A percentile compares a stretch with the other conserved stretches of the same genome.
These are phyloP conservation scores for Parauchenoglanis ngamensis DNA, from an alignment of 2,797 vertebrate genomes.

Conservation along the genomic window DNA sequence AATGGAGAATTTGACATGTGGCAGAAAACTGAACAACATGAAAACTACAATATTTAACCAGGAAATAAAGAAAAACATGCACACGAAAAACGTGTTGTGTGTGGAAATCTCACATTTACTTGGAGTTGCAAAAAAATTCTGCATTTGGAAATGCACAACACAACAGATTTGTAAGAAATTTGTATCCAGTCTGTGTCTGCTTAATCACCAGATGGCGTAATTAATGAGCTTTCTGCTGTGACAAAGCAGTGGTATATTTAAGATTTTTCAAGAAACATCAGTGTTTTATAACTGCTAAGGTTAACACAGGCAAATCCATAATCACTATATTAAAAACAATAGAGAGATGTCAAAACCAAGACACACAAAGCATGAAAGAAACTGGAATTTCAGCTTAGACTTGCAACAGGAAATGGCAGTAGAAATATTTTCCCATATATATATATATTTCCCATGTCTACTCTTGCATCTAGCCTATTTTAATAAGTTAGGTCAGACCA, in stretches of 20 bases:
- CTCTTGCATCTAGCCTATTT: background rate
- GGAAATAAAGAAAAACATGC: background rate
- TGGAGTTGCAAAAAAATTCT: background rate
- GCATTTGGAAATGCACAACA: background rate
- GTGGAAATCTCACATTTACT: background rate
- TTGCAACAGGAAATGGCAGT: background rate
- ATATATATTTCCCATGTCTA: background rate
- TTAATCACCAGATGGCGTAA: conserved; percentile 20
- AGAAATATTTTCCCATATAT: background rate
- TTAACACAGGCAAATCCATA: background rate
- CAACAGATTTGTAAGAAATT: conserved; percentile 19
- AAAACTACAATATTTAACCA: background rate
- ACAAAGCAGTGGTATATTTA: background rate
- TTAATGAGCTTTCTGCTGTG: conserved; percentile 13
- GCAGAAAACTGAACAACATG: background rate
- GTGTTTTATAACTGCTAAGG: background rate
- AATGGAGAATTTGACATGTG: background rate
- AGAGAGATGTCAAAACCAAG: background rate
- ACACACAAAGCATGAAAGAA: background rate
- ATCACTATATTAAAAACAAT: background rate
- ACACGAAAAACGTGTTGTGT: background rate
- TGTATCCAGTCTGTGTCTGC: background rate
- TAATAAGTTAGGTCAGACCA: conserved; percentile 22
- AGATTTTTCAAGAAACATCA: background rate
- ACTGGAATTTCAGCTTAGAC: background rate